Base-by-base conservation (phyloP, 2,797 vertebrate species). In the Vespertilio murinus region DNA sequence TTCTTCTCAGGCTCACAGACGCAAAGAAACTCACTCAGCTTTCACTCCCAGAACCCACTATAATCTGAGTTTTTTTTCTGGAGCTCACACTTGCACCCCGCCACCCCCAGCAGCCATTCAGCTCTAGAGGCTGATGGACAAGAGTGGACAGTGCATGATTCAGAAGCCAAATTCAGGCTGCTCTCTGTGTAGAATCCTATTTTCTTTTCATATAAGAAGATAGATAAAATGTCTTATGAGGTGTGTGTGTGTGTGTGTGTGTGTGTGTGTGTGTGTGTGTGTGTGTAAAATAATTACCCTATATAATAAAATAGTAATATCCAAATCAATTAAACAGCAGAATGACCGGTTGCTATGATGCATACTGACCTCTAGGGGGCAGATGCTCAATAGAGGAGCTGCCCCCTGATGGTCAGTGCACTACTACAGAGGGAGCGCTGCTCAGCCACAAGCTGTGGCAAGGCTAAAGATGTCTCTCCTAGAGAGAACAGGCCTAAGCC, bases 151-250 rank as follows among this genome's bases (percentile, higher is more conserved):
- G 6, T 8, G 25, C 16, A 49, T 52, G 23, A 47, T 16, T 42
- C 42, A 65, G 61, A 25, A 80, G 38, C 38, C 35, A 35, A 42
- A 49, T 30, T 38, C 11, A 28, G 35, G 22, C 22, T 3, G 4
- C 49, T 12, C 10, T 35, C 33, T 69, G 22, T 25, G 9, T 35
- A 82, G 64, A 94, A 93, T 59, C 47, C 52, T 28, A 65, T 80
- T 91, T 59, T 54, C n/a, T 59, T 69, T 65, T 74, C 13, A 96
- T 95, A 95, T 95, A 77, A 49, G 8, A 49, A 93, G 42, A 84
- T 61, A 59, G 3, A 64, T 81, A 52, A 6, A 38, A 88, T 33
- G 8, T 79, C 22, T 73, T 42, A 42, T 47, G 40, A 52, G 14
- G 14, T 23, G 13, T 3, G 12, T 59, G 23, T 20, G 25, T 12